phyloP scores from a whole-genome alignment of 2,888 invertebrate species.

The Celastrina argiolus region DNA sequence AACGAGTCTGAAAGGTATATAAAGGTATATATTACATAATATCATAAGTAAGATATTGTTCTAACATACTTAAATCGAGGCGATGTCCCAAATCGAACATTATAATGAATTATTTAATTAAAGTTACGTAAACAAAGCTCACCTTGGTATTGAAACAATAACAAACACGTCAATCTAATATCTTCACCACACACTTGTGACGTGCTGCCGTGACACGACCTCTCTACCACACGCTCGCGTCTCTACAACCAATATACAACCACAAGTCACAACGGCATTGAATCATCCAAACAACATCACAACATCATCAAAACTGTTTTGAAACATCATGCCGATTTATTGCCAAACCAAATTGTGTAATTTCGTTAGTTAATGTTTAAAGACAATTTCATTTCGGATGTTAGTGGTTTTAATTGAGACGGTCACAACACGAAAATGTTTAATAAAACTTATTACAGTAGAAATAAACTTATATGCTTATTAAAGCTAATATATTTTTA shows the following conservation, averaged over 20 bases:
- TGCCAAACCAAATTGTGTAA: neutral
- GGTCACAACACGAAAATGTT: neutral
- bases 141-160: neutral
- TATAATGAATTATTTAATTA: neutral
- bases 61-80: neutral
- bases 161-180: neutral
- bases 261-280: neutral
- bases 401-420: neutral
- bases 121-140: neutral
- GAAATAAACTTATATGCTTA: neutral
- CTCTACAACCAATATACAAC: too few species aligned
- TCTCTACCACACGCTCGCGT: constrained; percentile 26
- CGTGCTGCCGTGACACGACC: too few species aligned
- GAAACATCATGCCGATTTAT: neutral
- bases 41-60: too few species aligned
- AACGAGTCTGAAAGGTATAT: too few species aligned
- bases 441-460: too few species aligned
- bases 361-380: neutral
- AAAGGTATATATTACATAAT: too few species aligned
- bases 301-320: constrained; percentile 8
- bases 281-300: neutral
- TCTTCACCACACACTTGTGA: neutral
- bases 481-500: too few species aligned
- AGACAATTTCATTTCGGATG: neutral
- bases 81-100: neutral